These are phyloP conservation scores for Oostethus manadensis DNA, from an alignment of 2,113 vertebrate genomes.

Conservation along the genomic window DNA sequence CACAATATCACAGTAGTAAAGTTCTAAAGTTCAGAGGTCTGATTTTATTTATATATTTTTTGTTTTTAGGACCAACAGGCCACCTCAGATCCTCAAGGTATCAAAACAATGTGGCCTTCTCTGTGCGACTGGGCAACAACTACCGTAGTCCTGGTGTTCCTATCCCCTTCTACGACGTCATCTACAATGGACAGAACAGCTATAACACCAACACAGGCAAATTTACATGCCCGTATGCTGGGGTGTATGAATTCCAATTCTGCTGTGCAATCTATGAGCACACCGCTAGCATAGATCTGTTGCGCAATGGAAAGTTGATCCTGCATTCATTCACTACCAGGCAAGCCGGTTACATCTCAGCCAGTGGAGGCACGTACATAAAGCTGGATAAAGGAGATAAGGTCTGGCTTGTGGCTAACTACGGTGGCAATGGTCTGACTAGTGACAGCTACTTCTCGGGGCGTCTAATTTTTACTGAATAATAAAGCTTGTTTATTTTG, in stretches of 20 bases:
- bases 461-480: conserved; percentile 47
- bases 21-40: neutral
- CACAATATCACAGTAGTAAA: neutral
- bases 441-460: conserved; percentile 54
- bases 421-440: conserved; percentile 9
- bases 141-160: neutral
- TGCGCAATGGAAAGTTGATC: conserved; percentile 16
- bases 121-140: conserved; percentile 40
- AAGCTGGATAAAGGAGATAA: conserved; percentile 27
- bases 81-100: conserved; percentile 2
- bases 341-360: conserved; percentile 9
- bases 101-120: conserved; percentile 34
- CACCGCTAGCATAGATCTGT: conserved; percentile 26
- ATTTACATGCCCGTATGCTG: conserved; percentile 47
- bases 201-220: conserved; percentile 38
- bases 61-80: conserved; percentile 17
- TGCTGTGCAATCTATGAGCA: conserved; percentile 18
- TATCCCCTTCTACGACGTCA: conserved; percentile 17
- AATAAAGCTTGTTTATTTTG: no score
- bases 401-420: conserved; percentile 24
- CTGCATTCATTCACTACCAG: conserved; percentile 48
- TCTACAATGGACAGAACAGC: conserved; percentile 54
- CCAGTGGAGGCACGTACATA: conserved; percentile 40
- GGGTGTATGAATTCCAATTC: conserved; percentile 63
- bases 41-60: neutral